Base-by-base conservation (phyloP, 2,113 vertebrate species). In the Pipa parva region DNA sequence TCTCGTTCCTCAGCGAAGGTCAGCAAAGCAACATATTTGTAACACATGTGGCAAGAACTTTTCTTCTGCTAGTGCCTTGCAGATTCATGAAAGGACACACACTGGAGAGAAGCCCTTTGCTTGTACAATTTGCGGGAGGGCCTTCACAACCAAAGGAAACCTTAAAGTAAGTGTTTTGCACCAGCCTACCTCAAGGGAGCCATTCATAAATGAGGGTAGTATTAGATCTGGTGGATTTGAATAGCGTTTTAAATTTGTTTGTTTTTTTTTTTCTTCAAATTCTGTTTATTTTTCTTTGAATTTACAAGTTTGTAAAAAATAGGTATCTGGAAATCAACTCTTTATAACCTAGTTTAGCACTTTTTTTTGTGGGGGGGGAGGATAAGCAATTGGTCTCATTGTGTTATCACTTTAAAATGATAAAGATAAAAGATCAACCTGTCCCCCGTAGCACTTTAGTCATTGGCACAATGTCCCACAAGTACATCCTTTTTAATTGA, bases 131-230 rank as follows among this genome's bases (percentile, higher is more conserved):
- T 99, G 97, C 42, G 93, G 93, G 56, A 85, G 95, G 57, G 97
- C 97, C 6, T 99, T 99, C 33, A 97, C 97, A 67, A 99, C 97
- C 1, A 99, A 99, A 59, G 97, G 97, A 72, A 99, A 99, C 76
- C 82, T 99, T 10, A 99, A 99, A 91, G 97, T 97, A 77, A 63
- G 37, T n/a, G 7, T 28, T 25, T 4, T 13, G 6, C n/a, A n/a
- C n/a, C n/a, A n/a, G n/a, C n/a, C n/a, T n/a, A n/a, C n/a, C n/a
- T n/a, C n/a, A n/a, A n/a, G n/a, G n/a, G n/a, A n/a, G n/a, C n/a
- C n/a, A n/a, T n/a, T n/a, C n/a, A n/a, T n/a, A n/a, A n/a, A n/a
- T n/a, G n/a, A n/a, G n/a, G n/a, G n/a, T n/a, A n/a, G n/a, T n/a
- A n/a, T n/a, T n/a, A n/a, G n/a, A n/a, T n/a, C n/a, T n/a, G n/a